Evolutionary conservation across 2,113 vertebrate species (phyloP), one percentile per base, ranked within the genome.

Genomic region (Odontesthes bonariensis): DNA sequence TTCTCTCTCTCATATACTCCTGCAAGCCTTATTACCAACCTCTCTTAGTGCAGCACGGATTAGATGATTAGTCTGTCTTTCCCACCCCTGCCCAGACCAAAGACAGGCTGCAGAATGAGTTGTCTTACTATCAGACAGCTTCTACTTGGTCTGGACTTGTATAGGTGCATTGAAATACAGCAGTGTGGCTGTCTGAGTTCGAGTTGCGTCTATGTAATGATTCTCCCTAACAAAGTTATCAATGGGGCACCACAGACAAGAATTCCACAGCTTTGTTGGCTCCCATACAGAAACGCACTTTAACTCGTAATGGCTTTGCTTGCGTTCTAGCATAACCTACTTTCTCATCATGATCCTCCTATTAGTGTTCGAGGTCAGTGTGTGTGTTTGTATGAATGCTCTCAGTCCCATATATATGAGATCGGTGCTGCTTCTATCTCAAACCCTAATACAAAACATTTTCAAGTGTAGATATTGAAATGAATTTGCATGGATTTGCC

Each of bases 51-150:
- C 70, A n/a, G 58, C 62, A 35, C 67, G 88, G 82, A 89, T 91
- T 88, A 90, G 61, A 81, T 38, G 76, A 80, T 27, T 27, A 27
- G 62, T 88, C 67, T 88, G 88, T 87, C 70, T 85, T 88, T 89
- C 82, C 46, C 72, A 81, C 66, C 31, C 73, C 54, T 88, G 88
- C 84, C 84, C 84, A 74, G 90, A 77, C 71, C 69, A 85, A 90
- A 89, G 81, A 85, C 86, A 52, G 55, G 64, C 66, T 79, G 63
- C 65, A 51, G 60, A 89, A 85, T 81, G 56, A 85, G 61, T 52
- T 65, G 79, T 83, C 82, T 85, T 53, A 4, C 59, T 69, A 57
- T 82, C 46, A 44, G 75, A 82, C 79, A 79, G 69, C 66, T 79
- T 70, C 66, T 59, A 74, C 54, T 68, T 9, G 19, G 47, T 67